Evolutionary conservation across 2,113 vertebrate genomes (phyloP).

Genomic region (Glareola pratincola): DNA sequence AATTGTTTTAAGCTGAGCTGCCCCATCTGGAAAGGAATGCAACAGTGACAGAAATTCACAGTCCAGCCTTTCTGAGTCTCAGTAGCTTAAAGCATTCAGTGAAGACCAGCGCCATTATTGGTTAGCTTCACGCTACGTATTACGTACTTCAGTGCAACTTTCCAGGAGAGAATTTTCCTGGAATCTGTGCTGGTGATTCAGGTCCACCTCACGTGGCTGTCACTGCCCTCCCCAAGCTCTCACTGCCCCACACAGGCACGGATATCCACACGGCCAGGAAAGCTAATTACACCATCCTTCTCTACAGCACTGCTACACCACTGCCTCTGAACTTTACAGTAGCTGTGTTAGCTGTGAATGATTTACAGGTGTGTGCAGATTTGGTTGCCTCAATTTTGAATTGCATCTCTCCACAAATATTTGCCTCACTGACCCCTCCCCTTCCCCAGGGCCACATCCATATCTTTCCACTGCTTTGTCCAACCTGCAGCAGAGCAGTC

Average conservation of each 20-base stretch:
- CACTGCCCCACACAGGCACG: background rate
- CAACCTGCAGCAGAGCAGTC: background rate
- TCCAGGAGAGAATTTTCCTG: background rate
- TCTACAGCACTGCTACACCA: background rate
- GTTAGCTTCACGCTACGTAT: accelerated
- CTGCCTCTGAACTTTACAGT: accelerated
- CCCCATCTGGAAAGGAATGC: background rate
- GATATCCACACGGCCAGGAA: background rate
- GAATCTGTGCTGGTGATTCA: background rate
- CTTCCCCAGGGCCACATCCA: accelerated
- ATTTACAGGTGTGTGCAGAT: background rate
- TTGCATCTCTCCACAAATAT: background rate
- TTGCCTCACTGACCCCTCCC: background rate
- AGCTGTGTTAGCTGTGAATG: background rate
- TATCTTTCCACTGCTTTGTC: background rate
- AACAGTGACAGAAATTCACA: background rate
- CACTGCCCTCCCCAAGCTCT: background rate
- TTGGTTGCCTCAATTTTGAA: background rate
- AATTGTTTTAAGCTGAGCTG: background rate
- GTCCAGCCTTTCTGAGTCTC: background rate
- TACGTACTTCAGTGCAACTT: background rate
- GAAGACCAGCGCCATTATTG: background rate
- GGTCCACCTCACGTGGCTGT: accelerated
- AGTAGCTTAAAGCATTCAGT: background rate
- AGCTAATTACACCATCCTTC: accelerated